Conservation (phyloP, 1,140 invertebrate genomes). For the Scaptomyza hsui region DNA sequence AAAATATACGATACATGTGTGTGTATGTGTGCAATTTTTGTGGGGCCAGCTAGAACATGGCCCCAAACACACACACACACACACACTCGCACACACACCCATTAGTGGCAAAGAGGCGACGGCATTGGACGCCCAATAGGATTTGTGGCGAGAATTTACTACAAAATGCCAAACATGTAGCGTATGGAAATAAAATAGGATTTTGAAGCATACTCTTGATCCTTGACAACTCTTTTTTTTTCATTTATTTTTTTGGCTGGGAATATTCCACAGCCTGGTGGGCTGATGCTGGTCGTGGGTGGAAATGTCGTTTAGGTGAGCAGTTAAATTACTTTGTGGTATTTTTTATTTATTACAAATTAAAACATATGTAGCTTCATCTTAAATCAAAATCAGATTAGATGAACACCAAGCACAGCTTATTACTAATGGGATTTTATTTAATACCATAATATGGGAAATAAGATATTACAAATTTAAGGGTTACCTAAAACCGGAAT, state of each 20-base stretch:
- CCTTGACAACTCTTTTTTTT: conserved; percentile 27
- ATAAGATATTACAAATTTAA: too few relatives aligned
- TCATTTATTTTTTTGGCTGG: neutral
- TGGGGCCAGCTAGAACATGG: conserved; percentile 3
- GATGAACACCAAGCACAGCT: too few relatives aligned
- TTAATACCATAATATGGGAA: too few relatives aligned
- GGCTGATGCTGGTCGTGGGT: too few relatives aligned
- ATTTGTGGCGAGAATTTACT: conserved; percentile 52
- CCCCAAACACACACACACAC: conserved; percentile 8
- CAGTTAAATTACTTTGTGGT: too few relatives aligned
- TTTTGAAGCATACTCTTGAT: conserved; percentile 36
- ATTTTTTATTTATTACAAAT: too few relatives aligned
- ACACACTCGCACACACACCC: conserved; percentile 10
- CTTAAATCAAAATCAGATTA: too few relatives aligned
- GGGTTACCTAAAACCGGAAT: too few relatives aligned
- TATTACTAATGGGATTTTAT: too few relatives aligned
- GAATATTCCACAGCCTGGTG: neutral
- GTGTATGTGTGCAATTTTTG: conserved; percentile 29
- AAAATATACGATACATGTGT: conserved; percentile 55
- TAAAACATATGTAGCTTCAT: too few relatives aligned
- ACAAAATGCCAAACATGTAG: conserved; percentile 48
- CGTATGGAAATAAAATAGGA: conserved; percentile 48
- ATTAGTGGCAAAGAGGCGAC: neutral
- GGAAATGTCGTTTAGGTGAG: too few relatives aligned
- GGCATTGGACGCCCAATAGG: conserved; percentile 31